Base-by-base conservation (phyloP, 2,113 vertebrate genomes). In the Myrmecophaga tridactyla region DNA sequence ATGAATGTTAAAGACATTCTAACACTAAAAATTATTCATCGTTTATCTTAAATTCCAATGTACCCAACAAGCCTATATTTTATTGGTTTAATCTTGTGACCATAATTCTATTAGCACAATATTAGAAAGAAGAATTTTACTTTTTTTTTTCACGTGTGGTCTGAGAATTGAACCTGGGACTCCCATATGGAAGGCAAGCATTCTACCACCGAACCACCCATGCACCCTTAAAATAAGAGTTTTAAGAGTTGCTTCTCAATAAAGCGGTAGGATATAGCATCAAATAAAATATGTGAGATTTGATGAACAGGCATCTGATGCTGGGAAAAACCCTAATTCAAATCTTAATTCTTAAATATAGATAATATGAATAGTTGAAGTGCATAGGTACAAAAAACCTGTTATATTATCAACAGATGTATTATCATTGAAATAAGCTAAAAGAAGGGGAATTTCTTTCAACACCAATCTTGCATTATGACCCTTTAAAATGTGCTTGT, bases 31-130 rank as follows among this genome's bases (percentile, higher is more conserved):
- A 92, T 56, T 31, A 75, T n/a, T 76, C 69, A 21, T 18, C 23
- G 31, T 34, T 89, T 78, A 72, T 62, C 20, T 76, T 43, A 93
- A 87, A 81, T 85, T 90, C 27, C 72, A n/a, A 76, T 94, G 80
- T 87, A 67, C 3, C 36, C 23, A 9, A n/a, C 21, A 4, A 69
- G 36, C 29, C 23, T 73, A 86, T 70, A 39, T 72, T 87, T 53
- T 56, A 84, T 63, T 76, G 86, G 29, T 72, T 60, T 51, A 75
- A 77, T 75, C 6, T n/a, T 41, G 39, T 20, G 62, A 60, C 31
- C 8, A 31, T 23, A 67, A 15, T n/a, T 92, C 13, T 53, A 21
- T 46, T 73, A 93, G 14, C 73, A 95, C 21, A 84, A 62, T 65
- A 76, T 78, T 15, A 77, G 46, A 23, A 62, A 60, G 20, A 90